These are phyloP conservation scores for Pogonocichla stellata DNA, from an alignment of 2,113 vertebrate species.

Conservation along the genomic window DNA sequence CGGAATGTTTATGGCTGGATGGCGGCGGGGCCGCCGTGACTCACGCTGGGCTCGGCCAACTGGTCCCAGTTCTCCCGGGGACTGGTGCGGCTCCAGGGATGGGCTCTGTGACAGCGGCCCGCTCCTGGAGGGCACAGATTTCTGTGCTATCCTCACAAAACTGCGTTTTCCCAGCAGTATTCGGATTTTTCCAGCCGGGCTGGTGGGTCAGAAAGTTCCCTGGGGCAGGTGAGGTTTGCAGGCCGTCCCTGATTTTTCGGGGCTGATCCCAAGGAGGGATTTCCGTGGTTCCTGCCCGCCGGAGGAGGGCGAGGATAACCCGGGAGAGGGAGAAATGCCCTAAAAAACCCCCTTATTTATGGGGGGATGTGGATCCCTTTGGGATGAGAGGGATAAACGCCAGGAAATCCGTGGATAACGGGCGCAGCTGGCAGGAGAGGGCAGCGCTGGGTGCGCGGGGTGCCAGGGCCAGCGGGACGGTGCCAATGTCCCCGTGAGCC, in stretches of 20 bases:
- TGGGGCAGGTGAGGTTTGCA: background rate
- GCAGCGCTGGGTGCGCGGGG: background rate
- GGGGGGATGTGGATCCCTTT: too few relatives aligned
- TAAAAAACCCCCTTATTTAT: background rate
- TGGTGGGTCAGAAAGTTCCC: rapidly evolving
- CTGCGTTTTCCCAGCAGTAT: rapidly evolving
- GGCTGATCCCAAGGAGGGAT: background rate
- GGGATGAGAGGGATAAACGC: background rate
- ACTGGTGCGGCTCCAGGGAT: background rate
- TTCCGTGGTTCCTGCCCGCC: background rate
- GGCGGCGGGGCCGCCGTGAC: background rate
- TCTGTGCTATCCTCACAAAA: background rate
- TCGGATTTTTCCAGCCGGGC: background rate
- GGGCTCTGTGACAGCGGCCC: background rate
- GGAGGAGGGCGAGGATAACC: background rate
- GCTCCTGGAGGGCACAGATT: background rate
- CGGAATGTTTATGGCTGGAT: background rate
- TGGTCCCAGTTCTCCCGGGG: background rate
- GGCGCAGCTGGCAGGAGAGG: background rate
- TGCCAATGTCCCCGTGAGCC: rapidly evolving
- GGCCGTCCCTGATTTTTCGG: rapidly evolving
- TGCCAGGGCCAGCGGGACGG: background rate
- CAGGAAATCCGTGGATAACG: background rate
- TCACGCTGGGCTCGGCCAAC: rapidly evolving
- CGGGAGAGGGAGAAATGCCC: background rate